A percentile compares a stretch with the other conserved stretches of the same genome.
These are phyloP conservation scores for Nothoprocta perdicaria DNA, from an alignment of 2,113 vertebrate genomes.

Conservation along the genomic window DNA sequence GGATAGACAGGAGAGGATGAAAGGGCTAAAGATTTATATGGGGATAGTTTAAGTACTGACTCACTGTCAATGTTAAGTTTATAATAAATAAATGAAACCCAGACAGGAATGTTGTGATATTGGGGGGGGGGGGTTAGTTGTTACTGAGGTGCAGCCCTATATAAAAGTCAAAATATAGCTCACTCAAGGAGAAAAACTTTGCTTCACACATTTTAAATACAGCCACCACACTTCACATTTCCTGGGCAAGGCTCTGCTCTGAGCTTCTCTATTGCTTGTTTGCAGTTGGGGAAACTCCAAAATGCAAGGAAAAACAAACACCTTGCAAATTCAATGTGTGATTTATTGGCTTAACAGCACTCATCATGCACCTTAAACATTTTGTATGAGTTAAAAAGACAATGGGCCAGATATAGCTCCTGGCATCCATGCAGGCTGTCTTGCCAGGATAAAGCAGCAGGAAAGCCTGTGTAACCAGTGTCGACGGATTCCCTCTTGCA, in stretches of 20 bases:
- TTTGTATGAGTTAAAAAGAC: background rate
- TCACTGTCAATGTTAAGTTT: conserved; percentile 34
- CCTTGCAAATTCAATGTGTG: fast-evolving
- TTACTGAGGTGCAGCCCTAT: background rate
- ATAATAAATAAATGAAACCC: conserved; percentile 23
- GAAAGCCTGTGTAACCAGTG: conserved; percentile 45
- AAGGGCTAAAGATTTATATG: background rate
- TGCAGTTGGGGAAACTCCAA: conserved; percentile 23
- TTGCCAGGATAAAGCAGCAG: conserved; percentile 10
- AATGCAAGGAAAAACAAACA: conserved; percentile 48
- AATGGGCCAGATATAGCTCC: background rate
- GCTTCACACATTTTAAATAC: background rate
- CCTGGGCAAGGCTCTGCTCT: background rate
- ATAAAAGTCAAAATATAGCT: conserved; percentile 29
- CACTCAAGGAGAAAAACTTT: background rate
- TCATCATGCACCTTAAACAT: background rate
- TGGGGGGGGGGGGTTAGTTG: background rate
- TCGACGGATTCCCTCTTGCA: conserved; percentile 34
- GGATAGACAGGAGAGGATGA: background rate
- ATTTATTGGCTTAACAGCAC: background rate
- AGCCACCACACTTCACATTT: background rate
- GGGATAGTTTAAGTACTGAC: conserved; percentile 44
- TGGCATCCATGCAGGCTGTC: background rate
- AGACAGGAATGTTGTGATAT: conserved; percentile 6
- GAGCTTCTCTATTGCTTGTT: background rate